Base-by-base conservation (phyloP, 2,797 vertebrate species). In the Aeoliscus strigatus region DNA sequence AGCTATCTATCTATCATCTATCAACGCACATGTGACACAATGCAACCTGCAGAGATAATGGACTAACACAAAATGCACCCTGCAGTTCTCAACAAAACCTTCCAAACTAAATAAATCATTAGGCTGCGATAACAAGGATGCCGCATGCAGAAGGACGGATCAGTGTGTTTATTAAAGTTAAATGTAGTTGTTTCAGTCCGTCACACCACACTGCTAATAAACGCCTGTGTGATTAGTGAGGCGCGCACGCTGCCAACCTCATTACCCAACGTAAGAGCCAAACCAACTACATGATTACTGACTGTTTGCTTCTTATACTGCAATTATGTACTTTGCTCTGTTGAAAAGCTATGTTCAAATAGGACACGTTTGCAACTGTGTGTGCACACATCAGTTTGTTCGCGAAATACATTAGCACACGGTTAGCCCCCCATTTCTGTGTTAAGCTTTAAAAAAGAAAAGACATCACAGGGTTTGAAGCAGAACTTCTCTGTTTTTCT, bases 181-280 rank as follows among this genome's bases (percentile, higher is more conserved):
- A 66, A 72, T 60, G 62, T 70, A 76, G 80, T 73, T 78, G 84
- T 75, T 83, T 80, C 80, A 73, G 83, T 86, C 81, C 78, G 70
- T 74, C 64, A 66, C 82, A 86, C 63, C 51, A 77, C 49, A 60
- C 77, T 74, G 76, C 68, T 81, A 81, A 86, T 87, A 88, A 80
- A 79, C 54, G 46, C 75, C 75, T 68, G 57, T 80, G 74, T 86
- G 85, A 88, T 91, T 91, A 89, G 90, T 86, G 84, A 87, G 77
- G 63, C 62, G 36, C 60, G 37, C 70, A 57, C 60, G 63, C 70
- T 60, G 77, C 72, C 81, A 89, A 85, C 77, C 81, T 89, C 89
- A 92, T 91, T 90, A 89, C 79, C 84, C 65, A 71, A 71, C 45
- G 56, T 59, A 72, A 81, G 68, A 64, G 59, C 71, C 72, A 77